phyloP scores from a whole-genome alignment of 2,113 vertebrate genomes.

The Lepidothrix coronata region DNA sequence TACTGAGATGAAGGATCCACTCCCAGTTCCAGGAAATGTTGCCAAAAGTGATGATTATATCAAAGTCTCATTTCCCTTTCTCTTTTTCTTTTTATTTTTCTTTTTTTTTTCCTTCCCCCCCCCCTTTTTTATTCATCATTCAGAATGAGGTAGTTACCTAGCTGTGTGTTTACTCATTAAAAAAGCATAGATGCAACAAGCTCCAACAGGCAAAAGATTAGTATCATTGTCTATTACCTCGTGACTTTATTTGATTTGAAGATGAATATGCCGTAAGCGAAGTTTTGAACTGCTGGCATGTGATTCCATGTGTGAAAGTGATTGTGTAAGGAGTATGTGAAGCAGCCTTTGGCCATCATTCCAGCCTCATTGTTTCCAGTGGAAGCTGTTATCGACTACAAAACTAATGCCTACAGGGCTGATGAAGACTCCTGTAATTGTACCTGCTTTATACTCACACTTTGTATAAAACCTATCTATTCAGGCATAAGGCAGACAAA shows the following conservation, averaged over 20 bases:
- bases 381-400: background rate
- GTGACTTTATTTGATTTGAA: background rate
- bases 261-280: background rate
- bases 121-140: background rate
- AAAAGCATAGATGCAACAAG: background rate
- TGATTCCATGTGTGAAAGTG: background rate
- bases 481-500: background rate
- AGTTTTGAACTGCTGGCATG: rapidly evolving
- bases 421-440: background rate
- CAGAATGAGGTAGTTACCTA: background rate
- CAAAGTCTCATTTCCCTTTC: background rate
- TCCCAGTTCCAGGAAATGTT: background rate
- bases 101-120: no score
- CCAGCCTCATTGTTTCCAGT: background rate
- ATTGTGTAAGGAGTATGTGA: background rate
- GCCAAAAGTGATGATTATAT: background rate
- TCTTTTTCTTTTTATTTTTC: background rate
- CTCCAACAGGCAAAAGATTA: background rate
- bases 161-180: background rate
- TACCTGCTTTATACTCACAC: background rate
- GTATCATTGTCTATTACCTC: background rate
- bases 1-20: background rate
- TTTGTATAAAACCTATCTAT: background rate
- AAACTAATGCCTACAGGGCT: background rate
- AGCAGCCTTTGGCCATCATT: background rate